These are phyloP conservation scores for Pristionchus mayeri DNA, from an alignment of 2,888 invertebrate genomes.

Conservation along the genomic window DNA sequence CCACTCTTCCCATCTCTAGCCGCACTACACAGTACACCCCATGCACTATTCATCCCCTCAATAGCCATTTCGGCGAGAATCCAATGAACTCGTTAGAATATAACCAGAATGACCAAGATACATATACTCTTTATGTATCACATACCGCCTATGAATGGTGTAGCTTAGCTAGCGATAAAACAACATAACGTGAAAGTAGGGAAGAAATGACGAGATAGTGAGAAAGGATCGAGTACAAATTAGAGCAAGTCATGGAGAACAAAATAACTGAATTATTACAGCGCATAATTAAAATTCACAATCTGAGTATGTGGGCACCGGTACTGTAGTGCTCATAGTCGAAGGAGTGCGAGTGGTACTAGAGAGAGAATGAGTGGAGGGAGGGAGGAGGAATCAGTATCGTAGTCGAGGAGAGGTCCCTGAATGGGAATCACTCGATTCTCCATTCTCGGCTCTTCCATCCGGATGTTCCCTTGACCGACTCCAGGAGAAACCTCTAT, in stretches of 20 bases:
- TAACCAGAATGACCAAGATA: too few species aligned
- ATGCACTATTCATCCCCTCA: neutral
- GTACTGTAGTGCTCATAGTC: neutral
- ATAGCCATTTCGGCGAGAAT: slow-evolving; percentile 25
- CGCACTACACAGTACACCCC: slow-evolving; percentile 19
- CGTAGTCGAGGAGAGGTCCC: slow-evolving; percentile 19
- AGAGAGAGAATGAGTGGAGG: neutral
- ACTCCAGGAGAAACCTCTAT: neutral
- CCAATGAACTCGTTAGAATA: neutral
- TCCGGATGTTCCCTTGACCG: neutral
- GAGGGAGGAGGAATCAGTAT: neutral
- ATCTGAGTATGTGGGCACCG: neutral
- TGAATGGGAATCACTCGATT: neutral
- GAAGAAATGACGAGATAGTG: slow-evolving; percentile 26
- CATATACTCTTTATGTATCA: slow-evolving; percentile 32
- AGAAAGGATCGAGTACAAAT: neutral
- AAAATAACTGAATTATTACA: neutral
- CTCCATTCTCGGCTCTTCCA: neutral
- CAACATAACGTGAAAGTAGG: slow-evolving; percentile 8
- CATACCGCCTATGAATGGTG: slow-evolving; percentile 28
- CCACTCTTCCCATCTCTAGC: neutral
- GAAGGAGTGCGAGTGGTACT: neutral
- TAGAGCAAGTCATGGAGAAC: slow-evolving; percentile 4
- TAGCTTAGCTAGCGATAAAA: slow-evolving; percentile 32
- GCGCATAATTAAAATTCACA: slow-evolving; percentile 2